These are phyloP conservation scores for Callosobruchus maculatus DNA, from an alignment of 2,888 invertebrate species.

Conservation along the genomic window DNA sequence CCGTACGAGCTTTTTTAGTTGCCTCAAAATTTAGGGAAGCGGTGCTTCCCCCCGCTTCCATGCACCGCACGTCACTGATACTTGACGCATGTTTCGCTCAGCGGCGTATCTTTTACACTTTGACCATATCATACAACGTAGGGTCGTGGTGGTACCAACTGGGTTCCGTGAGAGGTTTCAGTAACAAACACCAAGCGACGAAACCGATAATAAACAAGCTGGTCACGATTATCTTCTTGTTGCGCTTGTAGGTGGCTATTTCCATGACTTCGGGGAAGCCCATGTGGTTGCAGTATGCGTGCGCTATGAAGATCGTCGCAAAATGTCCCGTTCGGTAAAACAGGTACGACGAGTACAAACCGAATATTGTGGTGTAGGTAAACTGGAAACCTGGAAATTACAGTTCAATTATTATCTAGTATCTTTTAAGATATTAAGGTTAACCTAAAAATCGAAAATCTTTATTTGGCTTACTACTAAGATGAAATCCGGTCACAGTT, in stretches of 20 bases:
- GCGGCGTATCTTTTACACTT: slow-evolving; percentile 4
- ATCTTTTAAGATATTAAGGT: no score
- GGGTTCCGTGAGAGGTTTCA: slow-evolving; percentile 73
- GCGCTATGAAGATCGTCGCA: slow-evolving; percentile 80
- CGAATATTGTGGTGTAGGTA: slow-evolving; percentile 87
- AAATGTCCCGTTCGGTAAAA: slow-evolving; percentile 90
- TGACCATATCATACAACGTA: slow-evolving; percentile 21
- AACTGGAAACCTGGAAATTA: slow-evolving; percentile 73
- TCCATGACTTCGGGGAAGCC: slow-evolving; percentile 87
- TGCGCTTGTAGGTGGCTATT: slow-evolving; percentile 55
- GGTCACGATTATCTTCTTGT: slow-evolving; percentile 60
- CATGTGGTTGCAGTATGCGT: slow-evolving; percentile 96
- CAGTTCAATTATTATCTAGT: no score
- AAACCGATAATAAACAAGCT: slow-evolving; percentile 73
- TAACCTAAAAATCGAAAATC: no score
- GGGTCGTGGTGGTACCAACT: slow-evolving; percentile 40
- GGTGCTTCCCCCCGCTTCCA: no score
- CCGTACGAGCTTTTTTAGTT: no score
- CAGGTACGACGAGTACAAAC: slow-evolving; percentile 89
- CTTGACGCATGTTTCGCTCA: no score
- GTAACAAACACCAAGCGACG: slow-evolving; percentile 69
- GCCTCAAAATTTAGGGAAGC: no score
- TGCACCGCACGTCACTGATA: no score
- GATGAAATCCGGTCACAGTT: no score
- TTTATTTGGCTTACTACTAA: no score